Evolutionary conservation across 2,797 vertebrate species (phyloP), one percentile per base, ranked within the genome.

Genomic region (Ficedula albicollis): DNA sequence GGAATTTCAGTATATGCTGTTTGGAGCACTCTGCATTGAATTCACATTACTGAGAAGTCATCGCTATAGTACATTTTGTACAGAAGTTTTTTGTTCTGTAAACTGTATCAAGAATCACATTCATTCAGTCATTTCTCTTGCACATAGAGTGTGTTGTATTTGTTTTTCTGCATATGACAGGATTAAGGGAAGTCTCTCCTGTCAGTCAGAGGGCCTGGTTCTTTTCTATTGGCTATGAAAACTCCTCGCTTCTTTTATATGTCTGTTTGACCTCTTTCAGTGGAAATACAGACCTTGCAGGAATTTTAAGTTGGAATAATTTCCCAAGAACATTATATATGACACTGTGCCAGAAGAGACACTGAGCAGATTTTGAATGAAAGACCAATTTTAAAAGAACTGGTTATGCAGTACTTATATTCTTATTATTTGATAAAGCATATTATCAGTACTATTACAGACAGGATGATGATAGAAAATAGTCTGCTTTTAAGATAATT

Each of bases 121-220:
- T 21, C 9, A 46, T 80, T 39, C 73, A 51, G 10, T 64, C 5
- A 38, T 86, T 89, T 74, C 25, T 59, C 13, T 70, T 85, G 79
- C 36, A 25, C 3, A 1, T 19, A 26, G 2, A 0, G 0, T 58
- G 9, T 9, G 4, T 59, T 80, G 8, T 41, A 9, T 68, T 34
- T 79, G 22, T 12, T 85, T 94, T 73, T 78, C 27, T 81, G 36
- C 29, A 3, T 48, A 10, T 41, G 38, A n/a, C 13, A 54, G 23
- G 38, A 46, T 4, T 39, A 58, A 79, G 43, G 30, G 17, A 67
- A 41, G 6, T 82, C 16, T 76, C n/a, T 80, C 25, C 18, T 85
- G 44, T 55, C 38, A 64, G 18, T 36, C 6, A 32, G 58, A 44
- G 17, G 6, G 9, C 5, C 38, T 75, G 30, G 15, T 64, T 75